phyloP scores from a whole-genome alignment of 2,888 invertebrate genomes.

The Ommatoiulus sabulosus region DNA sequence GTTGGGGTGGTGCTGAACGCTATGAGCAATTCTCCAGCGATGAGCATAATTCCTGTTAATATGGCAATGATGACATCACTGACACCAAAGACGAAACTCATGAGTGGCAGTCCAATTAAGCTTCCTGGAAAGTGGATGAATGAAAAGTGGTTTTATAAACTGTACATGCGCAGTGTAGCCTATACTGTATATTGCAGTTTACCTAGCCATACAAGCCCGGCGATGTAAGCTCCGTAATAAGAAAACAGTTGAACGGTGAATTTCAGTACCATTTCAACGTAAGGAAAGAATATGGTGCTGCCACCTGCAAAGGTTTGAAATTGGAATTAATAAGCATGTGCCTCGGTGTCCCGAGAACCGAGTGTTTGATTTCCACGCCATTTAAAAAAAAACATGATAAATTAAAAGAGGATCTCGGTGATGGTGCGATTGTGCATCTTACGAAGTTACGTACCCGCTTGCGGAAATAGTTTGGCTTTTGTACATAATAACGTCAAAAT shows the following conservation, averaged over 20 bases:
- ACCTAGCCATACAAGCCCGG: conserved; percentile 33
- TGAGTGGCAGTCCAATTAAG: not conserved
- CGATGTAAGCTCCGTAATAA: not conserved
- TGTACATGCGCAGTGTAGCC: too few species aligned
- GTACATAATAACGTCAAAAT: not conserved
- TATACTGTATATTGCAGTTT: not conserved
- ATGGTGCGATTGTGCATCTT: not conserved
- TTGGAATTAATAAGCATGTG: not conserved
- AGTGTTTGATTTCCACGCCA: too few species aligned
- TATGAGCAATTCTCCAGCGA: conserved; percentile 29
- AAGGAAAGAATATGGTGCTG: not conserved
- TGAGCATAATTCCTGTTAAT: conserved; percentile 6
- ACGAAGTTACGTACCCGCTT: not conserved
- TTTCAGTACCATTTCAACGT: conserved; percentile 11
- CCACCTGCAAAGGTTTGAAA: conserved; percentile 15
- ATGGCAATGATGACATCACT: conserved; percentile 25
- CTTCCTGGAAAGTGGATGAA: not conserved
- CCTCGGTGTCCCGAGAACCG: too few species aligned
- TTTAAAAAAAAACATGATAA: too few species aligned
- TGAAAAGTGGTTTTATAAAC: not conserved
- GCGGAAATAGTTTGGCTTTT: conserved; percentile 8
- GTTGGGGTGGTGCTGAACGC: not conserved
- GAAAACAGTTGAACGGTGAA: conserved; percentile 46
- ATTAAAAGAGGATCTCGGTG: too few species aligned
- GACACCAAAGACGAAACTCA: conserved; percentile 36